phyloP scores from a whole-genome alignment of 2,888 invertebrate species.

The Atethmia centrago region DNA sequence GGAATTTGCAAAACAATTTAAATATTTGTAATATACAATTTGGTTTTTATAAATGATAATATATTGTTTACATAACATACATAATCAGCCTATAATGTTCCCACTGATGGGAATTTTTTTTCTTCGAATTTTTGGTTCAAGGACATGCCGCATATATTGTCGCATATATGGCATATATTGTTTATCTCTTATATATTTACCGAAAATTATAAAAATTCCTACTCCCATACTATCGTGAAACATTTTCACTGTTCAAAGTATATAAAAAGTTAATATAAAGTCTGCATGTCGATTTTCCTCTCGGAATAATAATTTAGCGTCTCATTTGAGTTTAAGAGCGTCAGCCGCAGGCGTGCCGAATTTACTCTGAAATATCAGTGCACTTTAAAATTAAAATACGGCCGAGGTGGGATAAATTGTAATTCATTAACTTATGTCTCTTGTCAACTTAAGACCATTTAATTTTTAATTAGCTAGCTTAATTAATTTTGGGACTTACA shows the following conservation, averaged over 20 bases:
- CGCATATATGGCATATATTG: too few species aligned
- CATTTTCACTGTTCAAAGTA: not conserved
- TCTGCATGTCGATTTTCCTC: conserved; percentile 20
- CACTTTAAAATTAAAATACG: conserved; percentile 46
- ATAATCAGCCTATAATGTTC: too few species aligned
- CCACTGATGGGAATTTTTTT: too few species aligned
- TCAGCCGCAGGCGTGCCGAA: conserved; percentile 46
- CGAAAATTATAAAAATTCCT: not conserved
- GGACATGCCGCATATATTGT: too few species aligned
- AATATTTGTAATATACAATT: conserved; percentile 26
- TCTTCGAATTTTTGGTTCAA: too few species aligned
- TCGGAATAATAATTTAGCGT: conserved; percentile 28
- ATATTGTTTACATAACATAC: too few species aligned
- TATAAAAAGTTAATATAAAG: not conserved
- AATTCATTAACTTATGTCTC: conserved; percentile 23
- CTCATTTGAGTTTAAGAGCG: conserved; percentile 47
- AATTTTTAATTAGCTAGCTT: conserved; percentile 38
- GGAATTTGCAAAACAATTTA: conserved; percentile 19
- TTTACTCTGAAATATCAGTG: conserved; percentile 35
- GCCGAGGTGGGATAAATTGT: conserved; percentile 31
- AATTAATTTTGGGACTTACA: conserved; percentile 40
- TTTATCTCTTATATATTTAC: too few species aligned
- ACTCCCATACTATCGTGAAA: not conserved
- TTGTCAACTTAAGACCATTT: conserved; percentile 11
- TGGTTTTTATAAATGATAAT: too few species aligned